Evolutionary conservation across 2,113 vertebrate genomes (phyloP), one percentile per base, ranked within the genome.

Genomic region (Microcebus griseorufus): DNA sequence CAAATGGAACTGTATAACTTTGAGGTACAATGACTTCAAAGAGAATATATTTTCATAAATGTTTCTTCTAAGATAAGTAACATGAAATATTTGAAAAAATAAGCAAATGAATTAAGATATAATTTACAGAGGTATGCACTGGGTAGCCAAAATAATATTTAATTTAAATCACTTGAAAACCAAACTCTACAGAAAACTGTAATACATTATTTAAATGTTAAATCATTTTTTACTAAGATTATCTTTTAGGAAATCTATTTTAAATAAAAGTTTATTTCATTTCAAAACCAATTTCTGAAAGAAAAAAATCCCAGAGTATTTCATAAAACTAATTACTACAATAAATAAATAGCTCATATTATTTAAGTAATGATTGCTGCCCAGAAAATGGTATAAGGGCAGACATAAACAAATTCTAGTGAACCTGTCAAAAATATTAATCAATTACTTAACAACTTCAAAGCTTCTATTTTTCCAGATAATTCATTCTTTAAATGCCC

Each of bases 261-360:
- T 93, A 93, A 95, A 88, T 58, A 78, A 84, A 88, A 89, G 17
- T 89, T 23, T 75, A 69, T 84, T 93, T 88, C 34, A 78, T 86
- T 94, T 94, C 18, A 95, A 95, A 97, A 60, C 3, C 80, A 96
- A 58, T 76, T 95, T 95, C 60, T 83, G 37, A 97, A 84, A 27
- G 11, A 32, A 73, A 64, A 78, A 90, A 2, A 55, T 27, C 82
- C 69, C 87, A 86, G 22, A 55, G 42, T 83, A 87, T 80, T 81
- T 65, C 34, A 85, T 85, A 83, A 80, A 93, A 75, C 32, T 60
- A 90, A 81, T 83, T 32, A 67, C 48, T 27, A 27, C 17, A 86
- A 88, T 75, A 83, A 95, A 58, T 51, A 80, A 93, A 42, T n/a
- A 82, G 39, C 22, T 81, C 58, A 72, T 11, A 81, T 80, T 45